These are phyloP conservation scores for Stenichneumon culpator DNA, from an alignment of 2,888 invertebrate species.

Conservation along the genomic window DNA sequence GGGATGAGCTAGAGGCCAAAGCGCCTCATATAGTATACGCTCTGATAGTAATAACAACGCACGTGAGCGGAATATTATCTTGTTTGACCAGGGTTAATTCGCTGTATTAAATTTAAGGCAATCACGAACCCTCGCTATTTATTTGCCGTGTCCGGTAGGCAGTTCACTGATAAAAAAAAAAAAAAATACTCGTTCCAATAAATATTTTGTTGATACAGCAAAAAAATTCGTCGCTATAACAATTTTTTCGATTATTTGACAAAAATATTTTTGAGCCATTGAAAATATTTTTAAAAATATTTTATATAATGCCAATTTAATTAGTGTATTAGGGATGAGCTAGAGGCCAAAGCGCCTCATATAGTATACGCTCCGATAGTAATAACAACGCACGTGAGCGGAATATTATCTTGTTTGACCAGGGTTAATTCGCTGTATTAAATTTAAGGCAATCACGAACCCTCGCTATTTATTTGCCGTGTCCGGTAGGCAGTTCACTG, in stretches of 20 bases:
- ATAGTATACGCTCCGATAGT: conserved; percentile 5
- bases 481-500: background rate
- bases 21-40: conserved; percentile 6
- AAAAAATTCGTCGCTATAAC: too few relatives aligned
- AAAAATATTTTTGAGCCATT: background rate
- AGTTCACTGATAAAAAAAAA: background rate
- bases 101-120: conserved; percentile 50
- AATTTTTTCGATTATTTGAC: too few relatives aligned
- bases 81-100: conserved; percentile 74
- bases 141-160: conserved; percentile 12
- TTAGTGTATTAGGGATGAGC: conserved; percentile 73
- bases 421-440: conserved; percentile 66
- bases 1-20: conserved; percentile 65
- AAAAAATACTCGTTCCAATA: too few relatives aligned
- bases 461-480: conserved; percentile 36
- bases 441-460: conserved; percentile 36
- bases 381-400: conserved; percentile 66
- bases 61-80: conserved; percentile 76
- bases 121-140: conserved; percentile 29
- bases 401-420: conserved; percentile 78
- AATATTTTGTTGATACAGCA: too few relatives aligned
- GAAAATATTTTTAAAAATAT: background rate
- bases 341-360: background rate
- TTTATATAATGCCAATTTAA: too few relatives aligned
- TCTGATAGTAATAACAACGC: conserved; percentile 31